Percentiles rank a stretch among this genome's conserved stretches.
phyloP scores from a whole-genome alignment of 2,888 invertebrate species.

The Oxyteleia sp. region DNA sequence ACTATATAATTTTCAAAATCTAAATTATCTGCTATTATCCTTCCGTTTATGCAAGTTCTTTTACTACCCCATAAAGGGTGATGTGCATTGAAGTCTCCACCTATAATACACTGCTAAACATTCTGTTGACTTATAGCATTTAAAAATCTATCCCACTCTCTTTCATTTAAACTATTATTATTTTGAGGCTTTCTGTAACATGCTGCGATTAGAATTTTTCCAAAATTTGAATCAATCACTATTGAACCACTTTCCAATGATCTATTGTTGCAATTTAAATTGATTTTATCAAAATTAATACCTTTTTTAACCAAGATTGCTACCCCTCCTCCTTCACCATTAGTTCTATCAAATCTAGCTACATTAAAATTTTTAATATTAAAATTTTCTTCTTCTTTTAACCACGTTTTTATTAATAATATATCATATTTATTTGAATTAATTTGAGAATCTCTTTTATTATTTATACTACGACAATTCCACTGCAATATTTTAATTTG shows the following conservation, averaged over 20 bases:
- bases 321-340: slow-evolving; percentile 12
- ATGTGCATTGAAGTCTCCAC: slow-evolving; percentile 24
- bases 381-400: slow-evolving; percentile 14
- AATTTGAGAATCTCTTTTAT: slow-evolving; percentile 9
- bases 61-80: slow-evolving; percentile 9
- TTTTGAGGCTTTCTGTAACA: slow-evolving; percentile 22
- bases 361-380: background rate
- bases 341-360: slow-evolving; percentile 20
- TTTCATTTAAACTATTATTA: background rate
- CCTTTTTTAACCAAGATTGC: background rate
- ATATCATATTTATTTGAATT: background rate
- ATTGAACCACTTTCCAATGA: slow-evolving; percentile 2
- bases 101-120: background rate
- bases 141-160: slow-evolving; percentile 2
- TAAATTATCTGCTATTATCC: slow-evolving; percentile 7
- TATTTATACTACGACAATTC: background rate
- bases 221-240: background rate
- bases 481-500: background rate
- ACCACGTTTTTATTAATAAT: slow-evolving; percentile 19
- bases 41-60: slow-evolving; percentile 11
- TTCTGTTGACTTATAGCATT: background rate
- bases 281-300: slow-evolving; percentile 5
- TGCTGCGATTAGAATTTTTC: background rate
- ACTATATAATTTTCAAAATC: slow-evolving; percentile 8
- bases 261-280: background rate